Base-by-base conservation (phyloP, 2,888 invertebrate genomes). In the Rhingia campestris region DNA sequence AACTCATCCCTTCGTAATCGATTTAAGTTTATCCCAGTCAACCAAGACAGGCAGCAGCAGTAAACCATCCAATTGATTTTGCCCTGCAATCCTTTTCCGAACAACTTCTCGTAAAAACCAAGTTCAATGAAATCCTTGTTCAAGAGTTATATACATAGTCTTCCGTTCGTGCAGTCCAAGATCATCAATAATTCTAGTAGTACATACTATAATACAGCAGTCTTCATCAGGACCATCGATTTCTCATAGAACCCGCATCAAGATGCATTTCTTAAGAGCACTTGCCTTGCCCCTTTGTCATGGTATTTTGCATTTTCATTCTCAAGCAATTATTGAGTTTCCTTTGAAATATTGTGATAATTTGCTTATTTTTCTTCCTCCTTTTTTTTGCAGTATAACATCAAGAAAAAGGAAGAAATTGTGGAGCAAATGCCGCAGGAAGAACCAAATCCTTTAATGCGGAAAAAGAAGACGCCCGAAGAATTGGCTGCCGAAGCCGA, bases 391-490 rank as follows among this genome's bases (percentile, higher is more conserved):
- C 94, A 99, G 98, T 99, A 99, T 93, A 99, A 99, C 93, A 98
- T 99, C 93, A 97, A 97, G 92, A 99, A 99, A 94, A 97, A 97
- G 92, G 98, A 98, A 91, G 98, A 98, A 92, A 94, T 97, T 88
- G 95, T 96, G 89, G 96, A 96, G 89, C 95, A 95, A 89, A 94
- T 95, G 91, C 95, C 95, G 86, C 94, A 95, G 89, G 97, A 97
- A 92, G 97, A 97, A 87, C 97, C 96, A 89, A 97, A 97, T 92
- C 97, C 97, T 70, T 93, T 99, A 89, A 99, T 98, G 96, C 96
- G 99, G 92, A 98, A 98, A 94, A 98, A 99, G 94, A 99, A 99
- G 92, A 99, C 99, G 82, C 99, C 99, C 0, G 99, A 98, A 92
- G 99, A 99, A 91, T 92, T 99, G 89, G 99, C 99, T 79, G 96